phyloP scores from a whole-genome alignment of 2,113 vertebrate species.

The Sialia sialis region DNA sequence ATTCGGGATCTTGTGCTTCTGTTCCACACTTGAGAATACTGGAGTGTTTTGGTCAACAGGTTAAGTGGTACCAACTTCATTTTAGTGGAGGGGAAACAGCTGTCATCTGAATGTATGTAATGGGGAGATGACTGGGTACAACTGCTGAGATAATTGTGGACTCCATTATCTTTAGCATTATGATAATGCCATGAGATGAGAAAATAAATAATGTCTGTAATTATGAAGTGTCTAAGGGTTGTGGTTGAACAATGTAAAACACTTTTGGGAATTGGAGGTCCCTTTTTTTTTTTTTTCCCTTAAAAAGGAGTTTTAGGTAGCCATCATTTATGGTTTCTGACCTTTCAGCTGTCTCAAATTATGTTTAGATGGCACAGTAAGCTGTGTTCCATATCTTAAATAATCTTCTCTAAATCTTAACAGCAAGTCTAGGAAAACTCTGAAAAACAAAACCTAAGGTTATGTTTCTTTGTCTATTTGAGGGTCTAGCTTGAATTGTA shows the following conservation, averaged over 20 bases:
- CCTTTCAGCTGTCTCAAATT: neutral
- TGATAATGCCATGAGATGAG: neutral
- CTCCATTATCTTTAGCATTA: neutral
- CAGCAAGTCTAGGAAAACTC: neutral
- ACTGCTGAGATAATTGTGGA: slow-evolving; percentile 11
- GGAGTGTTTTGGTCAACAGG: neutral
- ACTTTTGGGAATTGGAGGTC: neutral
- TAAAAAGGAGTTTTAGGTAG: neutral
- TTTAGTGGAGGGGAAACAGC: neutral
- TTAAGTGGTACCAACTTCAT: neutral
- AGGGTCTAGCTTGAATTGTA: neutral
- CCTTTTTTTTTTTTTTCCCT: fast-evolving
- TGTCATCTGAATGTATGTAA: neutral
- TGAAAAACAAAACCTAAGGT: neutral
- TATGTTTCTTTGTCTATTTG: neutral
- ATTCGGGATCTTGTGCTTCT: neutral
- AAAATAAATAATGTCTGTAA: neutral
- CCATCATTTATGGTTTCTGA: neutral
- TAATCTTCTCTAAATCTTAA: neutral
- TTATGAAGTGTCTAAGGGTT: neutral
- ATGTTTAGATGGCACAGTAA: neutral
- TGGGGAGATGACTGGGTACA: neutral
- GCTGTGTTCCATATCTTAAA: neutral
- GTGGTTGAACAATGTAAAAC: neutral
- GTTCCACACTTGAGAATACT: neutral